Conservation (phyloP, 2,888 invertebrate species). For the Fabriciana adippe region DNA sequence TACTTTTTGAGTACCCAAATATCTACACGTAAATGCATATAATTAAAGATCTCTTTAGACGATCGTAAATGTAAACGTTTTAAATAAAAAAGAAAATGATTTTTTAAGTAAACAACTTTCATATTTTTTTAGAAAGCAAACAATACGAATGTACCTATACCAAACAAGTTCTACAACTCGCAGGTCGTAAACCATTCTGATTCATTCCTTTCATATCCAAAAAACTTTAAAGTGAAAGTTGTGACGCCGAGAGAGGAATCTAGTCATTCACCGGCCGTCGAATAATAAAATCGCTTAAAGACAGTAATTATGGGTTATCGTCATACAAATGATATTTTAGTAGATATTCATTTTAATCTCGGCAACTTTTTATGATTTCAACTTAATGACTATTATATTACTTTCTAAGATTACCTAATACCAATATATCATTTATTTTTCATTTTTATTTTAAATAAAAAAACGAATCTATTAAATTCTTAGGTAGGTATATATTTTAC, state of each 20-base stretch:
- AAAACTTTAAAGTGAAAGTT: conserved; percentile 79
- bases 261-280: conserved; percentile 67
- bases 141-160: conserved; percentile 34
- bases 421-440: too few species aligned
- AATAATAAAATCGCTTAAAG: conserved; percentile 67
- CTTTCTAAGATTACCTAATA: too few species aligned
- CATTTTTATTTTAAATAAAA: too few species aligned
- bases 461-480: too few species aligned
- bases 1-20: conserved; percentile 17
- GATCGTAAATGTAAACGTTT: conserved; percentile 3
- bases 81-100: conserved; percentile 14
- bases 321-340: conserved; percentile 5
- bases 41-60: not conserved
- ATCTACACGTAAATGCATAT: conserved; percentile 7
- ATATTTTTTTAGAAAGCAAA: conserved; percentile 37
- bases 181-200: conserved; percentile 44
- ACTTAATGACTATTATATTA: too few species aligned
- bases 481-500: too few species aligned
- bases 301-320: conserved; percentile 45
- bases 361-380: too few species aligned
- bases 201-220: conserved; percentile 56
- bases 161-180: conserved; percentile 40
- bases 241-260: conserved; percentile 63
- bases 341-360: not conserved
- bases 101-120: conserved; percentile 25